Base-by-base conservation (phyloP, 2,888 invertebrate genomes). In the Endotricha flammealis region DNA sequence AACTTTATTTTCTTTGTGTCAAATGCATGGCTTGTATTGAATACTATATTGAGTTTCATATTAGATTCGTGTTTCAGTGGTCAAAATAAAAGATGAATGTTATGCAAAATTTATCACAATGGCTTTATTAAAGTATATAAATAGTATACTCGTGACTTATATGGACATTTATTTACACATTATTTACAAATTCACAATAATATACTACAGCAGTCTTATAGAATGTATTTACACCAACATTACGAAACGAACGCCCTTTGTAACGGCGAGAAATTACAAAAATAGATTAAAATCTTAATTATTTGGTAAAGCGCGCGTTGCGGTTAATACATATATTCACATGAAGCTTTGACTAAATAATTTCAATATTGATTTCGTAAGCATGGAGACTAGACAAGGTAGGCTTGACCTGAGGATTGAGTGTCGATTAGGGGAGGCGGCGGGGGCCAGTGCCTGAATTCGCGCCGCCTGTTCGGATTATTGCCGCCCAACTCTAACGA, bases 401-500 rank as follows among this genome's bases (percentile, higher is more conserved):
- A 86, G 54, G 86, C 83, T 64, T 83, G 86, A 58, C 86, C 86
- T 47, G 82, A 75, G 33, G 76, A 72, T 47, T 82, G 85, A 30
- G 80, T 75, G 50, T 79, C 80, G 39, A 85, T 76, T 39, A 83
- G 38, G 7, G 85, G 80, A 6, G 83, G 83, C 6, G 85, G 83
- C 4, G 83, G 82, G 1, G 82, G 81, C 86, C 86, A 86, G 38
- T 85, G 80, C 50, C 85, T 68, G 34, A 82, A 76, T 29, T 86
- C 83, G 42, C 82, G 69, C 45, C 85, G 67, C 47, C 85, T 65
- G 49, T 76, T 83, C 12, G 74, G 75, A 60, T 80, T 78, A 61
- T 72, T 77, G 33, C 68, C 79, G 48, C 79, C 93, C 64, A 92
- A 87, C 53, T 95, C 95, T 71, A 95, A 89, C 30, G 93, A 93